Evolutionary conservation across 2,888 invertebrate species (phyloP), one percentile per base, ranked within the genome.

Genomic region (Electrophaes corylata): DNA sequence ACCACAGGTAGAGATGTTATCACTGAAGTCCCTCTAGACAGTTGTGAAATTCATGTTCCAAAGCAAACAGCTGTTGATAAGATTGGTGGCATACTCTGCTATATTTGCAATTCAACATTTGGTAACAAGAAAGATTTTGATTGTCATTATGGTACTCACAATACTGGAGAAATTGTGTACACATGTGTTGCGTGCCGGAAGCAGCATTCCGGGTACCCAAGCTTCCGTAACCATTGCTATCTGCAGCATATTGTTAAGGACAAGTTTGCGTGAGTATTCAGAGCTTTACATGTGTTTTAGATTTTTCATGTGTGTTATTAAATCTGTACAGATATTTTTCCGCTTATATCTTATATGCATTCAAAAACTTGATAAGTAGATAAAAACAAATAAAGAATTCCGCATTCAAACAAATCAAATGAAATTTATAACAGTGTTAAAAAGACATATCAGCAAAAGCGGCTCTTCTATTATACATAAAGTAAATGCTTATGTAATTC

Each of bases 181-280:
- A 93, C 93, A 5, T 94, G 94, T 73, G 91, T 93, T 5, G 86
- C 87, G 60, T 94, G 94, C 73, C 84, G 84, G 67, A 93, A 92
- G 67, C 89, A 92, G 60, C 86, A 92, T 60, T 79, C 84, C 31
- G 89, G 89, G 51, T 94, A 94, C 74, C 87, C 92, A 1, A 92
- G 91, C 55, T 93, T 93, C 79, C 85, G 93, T 52, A 93, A 93
- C 23, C 94, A 94, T 77, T 93, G 94, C 78, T 94, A 94, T 73
- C 75, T 75, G 45, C 79, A 81, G 10, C 94, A 94, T 74, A 92
- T 93, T 39, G 87, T 87, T 16, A 93, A 93, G 72, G 87, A 92
- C 51, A 86, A 91, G 79, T 93, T 89, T 73, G 92, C 88, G 93
- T 93, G 69, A 87, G 92, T 46, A 16, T 41, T 41, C 3, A 41